Base-by-base conservation (phyloP, 2,113 vertebrate species). In the Pseudolaguvia tuberculata region DNA sequence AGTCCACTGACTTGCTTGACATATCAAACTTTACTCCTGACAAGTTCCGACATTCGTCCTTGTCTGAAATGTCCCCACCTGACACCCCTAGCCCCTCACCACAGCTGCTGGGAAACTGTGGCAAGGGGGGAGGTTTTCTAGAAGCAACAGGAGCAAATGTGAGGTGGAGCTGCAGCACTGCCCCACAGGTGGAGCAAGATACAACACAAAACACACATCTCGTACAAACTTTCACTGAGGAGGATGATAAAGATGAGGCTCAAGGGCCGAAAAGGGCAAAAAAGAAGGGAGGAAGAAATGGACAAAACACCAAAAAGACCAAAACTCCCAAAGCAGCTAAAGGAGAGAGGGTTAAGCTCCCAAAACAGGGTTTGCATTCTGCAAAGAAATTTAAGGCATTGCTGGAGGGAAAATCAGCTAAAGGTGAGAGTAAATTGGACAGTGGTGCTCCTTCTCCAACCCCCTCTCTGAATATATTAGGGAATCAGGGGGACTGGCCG, bases 1-100 rank as follows among this genome's bases (percentile, higher is more conserved):
- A 99, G 88, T 98, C 97, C 79, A 93, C 93, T 48, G 97, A 99
- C 88, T 94, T 99, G 84, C 91, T 99, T 83, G 97, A 99, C 84
- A 99, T 99, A 86, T 99, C 97, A 62, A 99, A 99, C 92, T 99
- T 99, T 85, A 99, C 97, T 55, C 97, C 97, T 53, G 97, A 99
- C 89, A 97, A 97, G 86, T 99, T 99, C 88, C 94, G 97, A 80
- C 95, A 98, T 88, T 96, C 94, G 0, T 97, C 96, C 11, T 91
- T 98, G 80, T 97, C 96, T 2, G 96, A 98, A 85, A 93, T 98
- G 84, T 99, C 96, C 62, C 96, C 97, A 79, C 97, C 97, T 0
- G 94, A 97, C 84, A 99, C 97, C 58, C 97, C 97, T 29, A 98
- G 92, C 86, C 92, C 98, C 84, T 99, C 97, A 67, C 96, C 96